Base-by-base conservation (phyloP, 2,888 invertebrate genomes). In the Teleiodes luculella region DNA sequence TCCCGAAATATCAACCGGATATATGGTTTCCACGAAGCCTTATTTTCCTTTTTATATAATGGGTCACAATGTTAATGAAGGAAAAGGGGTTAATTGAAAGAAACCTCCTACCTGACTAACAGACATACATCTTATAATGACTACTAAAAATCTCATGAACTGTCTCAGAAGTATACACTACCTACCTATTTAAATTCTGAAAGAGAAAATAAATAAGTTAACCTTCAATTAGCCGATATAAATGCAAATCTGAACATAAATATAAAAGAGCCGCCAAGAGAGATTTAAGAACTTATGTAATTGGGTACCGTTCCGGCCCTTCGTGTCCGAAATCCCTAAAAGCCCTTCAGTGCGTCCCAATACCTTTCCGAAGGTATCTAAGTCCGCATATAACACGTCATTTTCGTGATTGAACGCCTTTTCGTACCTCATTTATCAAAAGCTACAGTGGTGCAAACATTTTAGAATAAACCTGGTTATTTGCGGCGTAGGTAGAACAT, bases 381-480 rank as follows among this genome's bases (percentile, higher is more conserved):
- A 20, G 35, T 36, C 24, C 43, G 28, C 28, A 48, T 35, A 48
- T 48, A 48, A n/a, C 39, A 20, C 28, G 53, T 47, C 53, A 53
- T 53, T 47, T 47, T 4, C 28, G 49, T 43, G 49, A 54, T 49
- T 53, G 54, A 49, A 49, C 43, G 49, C 41, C 52, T n/a, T 37
- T 37, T 43, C 18, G 28, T 47, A 43, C 33, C 49, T 30, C 35
- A 54, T 54, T 49, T 54, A 54, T 54, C 54, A 43, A 24, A 39
- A 33, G 16, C 41, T 7, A 6, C 14, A 28, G 20, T 20, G 35
- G 33, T 18, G 11, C 18, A 35, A 48, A 48, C 18, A 48, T 48
- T 48, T 18, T 20, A 18, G 11, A 35, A 28, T 43, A 37, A 16
- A 35, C 35, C n/a, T n/a, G n/a, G n/a, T n/a, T n/a, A n/a, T n/a